These are phyloP conservation scores for Porites rus DNA, from an alignment of 92 coral and sea anemone genomes.

Conservation along the genomic window DNA sequence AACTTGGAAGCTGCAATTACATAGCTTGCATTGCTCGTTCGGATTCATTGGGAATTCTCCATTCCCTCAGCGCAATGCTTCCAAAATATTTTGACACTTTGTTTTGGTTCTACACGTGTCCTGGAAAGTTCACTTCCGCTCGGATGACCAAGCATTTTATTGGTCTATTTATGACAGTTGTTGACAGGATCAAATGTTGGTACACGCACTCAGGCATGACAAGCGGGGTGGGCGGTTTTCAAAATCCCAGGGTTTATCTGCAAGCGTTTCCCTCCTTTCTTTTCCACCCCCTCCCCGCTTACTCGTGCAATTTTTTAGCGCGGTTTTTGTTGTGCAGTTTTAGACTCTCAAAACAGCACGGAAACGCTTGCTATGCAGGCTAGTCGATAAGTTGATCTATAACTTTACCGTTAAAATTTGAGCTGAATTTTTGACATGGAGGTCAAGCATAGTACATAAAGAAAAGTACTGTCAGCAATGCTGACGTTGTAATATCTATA, in stretches of 20 bases:
- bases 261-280: no score
- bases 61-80: constrained; percentile 4
- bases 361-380: no score
- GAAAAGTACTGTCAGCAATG: not conserved
- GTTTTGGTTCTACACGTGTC: constrained; percentile 29
- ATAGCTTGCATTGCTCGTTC: not conserved
- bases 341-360: no score
- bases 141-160: constrained; percentile 15
- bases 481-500: not conserved
- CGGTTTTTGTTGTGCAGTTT: no score
- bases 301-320: no score
- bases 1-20: constrained; percentile 1
- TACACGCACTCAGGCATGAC: constrained; percentile 24
- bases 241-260: no score
- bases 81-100: not conserved
- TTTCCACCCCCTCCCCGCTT: no score
- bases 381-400: not conserved
- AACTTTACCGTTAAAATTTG: not conserved
- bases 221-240: constrained; percentile 1
- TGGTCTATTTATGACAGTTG: constrained; percentile 29
- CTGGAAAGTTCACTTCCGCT: constrained; percentile 18
- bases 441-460: no score
- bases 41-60: constrained; percentile 25
- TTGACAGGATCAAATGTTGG: constrained; percentile 18
- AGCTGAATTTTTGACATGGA: not conserved